A percentile compares a stretch with the other conserved stretches of the same genome.
Evolutionary conservation across 2,797 vertebrate species (phyloP).

Genomic region (Diplodus sargus): DNA sequence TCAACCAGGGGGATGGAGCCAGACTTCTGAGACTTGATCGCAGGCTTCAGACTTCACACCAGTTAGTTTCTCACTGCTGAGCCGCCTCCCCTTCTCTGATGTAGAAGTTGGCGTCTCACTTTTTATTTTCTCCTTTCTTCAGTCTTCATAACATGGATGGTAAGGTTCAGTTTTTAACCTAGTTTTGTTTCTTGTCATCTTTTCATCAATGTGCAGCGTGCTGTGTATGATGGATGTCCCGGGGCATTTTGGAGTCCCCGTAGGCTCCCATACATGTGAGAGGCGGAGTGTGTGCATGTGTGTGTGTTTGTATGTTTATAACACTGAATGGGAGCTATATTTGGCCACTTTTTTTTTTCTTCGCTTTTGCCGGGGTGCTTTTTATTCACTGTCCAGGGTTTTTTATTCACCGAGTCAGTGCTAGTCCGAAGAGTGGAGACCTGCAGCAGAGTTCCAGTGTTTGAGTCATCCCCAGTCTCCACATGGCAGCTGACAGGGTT

Average conservation of each 20-base stretch:
- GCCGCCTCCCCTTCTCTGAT: constrained; percentile 9
- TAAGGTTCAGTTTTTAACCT: constrained; percentile 51
- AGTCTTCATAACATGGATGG: constrained; percentile 35
- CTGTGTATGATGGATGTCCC: constrained; percentile 45
- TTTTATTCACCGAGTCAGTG: constrained; percentile 18
- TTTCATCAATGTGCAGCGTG: constrained; percentile 38
- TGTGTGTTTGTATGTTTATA: constrained; percentile 33
- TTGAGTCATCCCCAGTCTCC: neutral
- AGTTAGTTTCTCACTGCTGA: constrained; percentile 27
- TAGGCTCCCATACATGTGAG: constrained; percentile 26
- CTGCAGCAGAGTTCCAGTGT: constrained; percentile 3
- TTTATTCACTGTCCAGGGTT: constrained; percentile 24
- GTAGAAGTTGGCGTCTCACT: constrained; percentile 5
- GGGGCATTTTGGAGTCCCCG: constrained; percentile 20
- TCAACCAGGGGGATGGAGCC: constrained; percentile 36
- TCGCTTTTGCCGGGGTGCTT: constrained; percentile 21
- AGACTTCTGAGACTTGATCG: constrained; percentile 39
- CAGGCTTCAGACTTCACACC: constrained; percentile 28
- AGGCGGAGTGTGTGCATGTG: constrained; percentile 28
- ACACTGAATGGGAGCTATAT: constrained; percentile 61
- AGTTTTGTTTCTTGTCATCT: constrained; percentile 36
- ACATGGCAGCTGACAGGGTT: neutral
- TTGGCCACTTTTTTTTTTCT: constrained; percentile 44
- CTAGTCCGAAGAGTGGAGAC: neutral
- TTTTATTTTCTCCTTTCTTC: neutral